These are phyloP conservation scores for Sarcoramphus papa DNA, from an alignment of 2,797 vertebrate species.

Conservation along the genomic window DNA sequence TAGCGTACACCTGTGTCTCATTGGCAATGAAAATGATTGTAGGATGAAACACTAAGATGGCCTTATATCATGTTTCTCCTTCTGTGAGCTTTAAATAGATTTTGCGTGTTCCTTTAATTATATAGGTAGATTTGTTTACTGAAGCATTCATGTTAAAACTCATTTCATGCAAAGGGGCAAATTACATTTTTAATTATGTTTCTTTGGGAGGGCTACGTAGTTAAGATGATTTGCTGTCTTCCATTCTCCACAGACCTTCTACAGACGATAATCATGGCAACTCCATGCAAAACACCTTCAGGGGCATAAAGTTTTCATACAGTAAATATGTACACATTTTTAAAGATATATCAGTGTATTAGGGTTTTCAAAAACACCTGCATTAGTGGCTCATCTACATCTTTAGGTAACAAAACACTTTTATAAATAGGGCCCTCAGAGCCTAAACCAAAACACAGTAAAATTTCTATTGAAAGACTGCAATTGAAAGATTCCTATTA, in stretches of 20 bases:
- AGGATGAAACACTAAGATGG: not conserved
- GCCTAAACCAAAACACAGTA: not conserved
- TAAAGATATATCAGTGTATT: not conserved
- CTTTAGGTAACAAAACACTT: not conserved
- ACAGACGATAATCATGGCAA: not conserved
- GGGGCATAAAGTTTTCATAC: not conserved
- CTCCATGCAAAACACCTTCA: not conserved
- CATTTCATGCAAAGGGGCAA: not conserved
- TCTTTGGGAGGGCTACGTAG: not conserved
- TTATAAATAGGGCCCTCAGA: not conserved
- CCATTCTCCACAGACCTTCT: not conserved
- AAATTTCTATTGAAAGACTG: not conserved
- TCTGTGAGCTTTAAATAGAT: conserved; percentile 35
- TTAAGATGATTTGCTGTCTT: conserved; percentile 9
- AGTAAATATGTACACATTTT: not conserved
- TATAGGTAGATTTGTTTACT: conserved; percentile 37
- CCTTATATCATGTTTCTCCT: not conserved
- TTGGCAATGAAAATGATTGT: conserved; percentile 15
- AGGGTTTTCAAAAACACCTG: not conserved
- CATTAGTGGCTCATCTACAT: not conserved
- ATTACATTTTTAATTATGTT: conserved; percentile 39
- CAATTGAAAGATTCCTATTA: not conserved
- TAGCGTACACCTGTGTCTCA: conserved; percentile 28
- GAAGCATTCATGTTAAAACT: not conserved
- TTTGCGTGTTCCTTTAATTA: conserved; percentile 40